phyloP scores from a whole-genome alignment of 2,797 vertebrate species.

The Danio aesculapii region DNA sequence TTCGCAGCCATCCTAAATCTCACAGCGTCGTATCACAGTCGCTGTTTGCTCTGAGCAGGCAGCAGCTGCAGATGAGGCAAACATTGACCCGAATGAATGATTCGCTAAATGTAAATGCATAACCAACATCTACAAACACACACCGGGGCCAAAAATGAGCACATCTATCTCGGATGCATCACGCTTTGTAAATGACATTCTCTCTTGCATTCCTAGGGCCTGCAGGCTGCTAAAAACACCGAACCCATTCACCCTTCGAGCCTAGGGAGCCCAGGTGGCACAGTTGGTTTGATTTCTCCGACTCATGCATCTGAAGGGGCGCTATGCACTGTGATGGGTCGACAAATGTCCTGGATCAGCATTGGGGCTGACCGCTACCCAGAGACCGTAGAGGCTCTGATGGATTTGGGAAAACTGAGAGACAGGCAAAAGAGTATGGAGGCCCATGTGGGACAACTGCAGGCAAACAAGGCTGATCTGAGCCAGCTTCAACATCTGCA shows the following conservation, averaged over 20 bases:
- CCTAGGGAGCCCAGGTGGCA: background rate
- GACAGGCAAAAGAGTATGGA: conserved; percentile 69
- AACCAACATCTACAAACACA: conserved; percentile 36
- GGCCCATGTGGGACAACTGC: conserved; percentile 67
- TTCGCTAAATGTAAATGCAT: conserved; percentile 34
- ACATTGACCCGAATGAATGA: conserved; percentile 29
- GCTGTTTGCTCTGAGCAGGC: conserved; percentile 19
- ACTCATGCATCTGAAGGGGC: background rate
- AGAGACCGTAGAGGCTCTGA: conserved; percentile 70
- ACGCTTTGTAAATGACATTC: conserved; percentile 4
- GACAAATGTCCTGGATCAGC: background rate
- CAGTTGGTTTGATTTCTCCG: background rate
- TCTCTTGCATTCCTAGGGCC: conserved; percentile 31
- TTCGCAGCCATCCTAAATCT: conserved; percentile 31
- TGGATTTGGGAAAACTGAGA: conserved; percentile 65
- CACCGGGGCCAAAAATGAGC: background rate
- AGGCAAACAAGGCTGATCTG: conserved; percentile 66
- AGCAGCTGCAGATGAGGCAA: conserved; percentile 27
- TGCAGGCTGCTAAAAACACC: background rate
- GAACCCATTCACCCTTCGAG: background rate
- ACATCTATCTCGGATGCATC: background rate
- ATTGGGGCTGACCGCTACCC: conserved; percentile 50
- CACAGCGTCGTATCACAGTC: conserved; percentile 13
- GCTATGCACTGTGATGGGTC: rapidly evolving
- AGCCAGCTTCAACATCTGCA: conserved; percentile 67